Percentiles rank a stretch among this genome's conserved stretches.
These are phyloP conservation scores for Drosophila kuntzei DNA, from an alignment of 2,888 invertebrate species.

Conservation along the genomic window DNA sequence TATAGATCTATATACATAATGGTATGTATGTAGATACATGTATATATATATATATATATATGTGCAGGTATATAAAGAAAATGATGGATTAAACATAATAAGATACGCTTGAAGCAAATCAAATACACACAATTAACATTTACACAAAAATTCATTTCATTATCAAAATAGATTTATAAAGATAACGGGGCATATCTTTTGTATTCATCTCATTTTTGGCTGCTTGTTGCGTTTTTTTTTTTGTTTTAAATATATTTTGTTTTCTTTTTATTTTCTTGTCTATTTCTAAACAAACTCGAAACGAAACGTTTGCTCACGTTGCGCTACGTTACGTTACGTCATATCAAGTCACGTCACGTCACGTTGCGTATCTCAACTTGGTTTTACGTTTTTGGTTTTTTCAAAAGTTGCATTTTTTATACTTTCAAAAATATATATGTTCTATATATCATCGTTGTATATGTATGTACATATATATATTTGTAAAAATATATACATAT, in stretches of 20 bases:
- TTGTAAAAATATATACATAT: slow-evolving; percentile 57
- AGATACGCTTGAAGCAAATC: slow-evolving; percentile 53
- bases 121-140: slow-evolving; percentile 29
- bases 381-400: slow-evolving; percentile 45
- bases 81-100: slow-evolving; percentile 42
- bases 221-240: slow-evolving; percentile 21
- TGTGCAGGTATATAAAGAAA: slow-evolving; percentile 32
- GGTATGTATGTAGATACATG: slow-evolving; percentile 18
- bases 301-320: slow-evolving; percentile 35
- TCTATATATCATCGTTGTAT: slow-evolving; percentile 52
- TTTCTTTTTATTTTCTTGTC: not conserved
- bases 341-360: slow-evolving; percentile 20
- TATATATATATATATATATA: slow-evolving; percentile 10
- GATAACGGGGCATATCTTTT: slow-evolving; percentile 34
- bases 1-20: slow-evolving; percentile 13
- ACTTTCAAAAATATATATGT: slow-evolving; percentile 73
- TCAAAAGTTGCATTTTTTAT: slow-evolving; percentile 75
- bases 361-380: slow-evolving; percentile 28
- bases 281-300: slow-evolving; percentile 37
- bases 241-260: slow-evolving; percentile 1
- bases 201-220: slow-evolving; percentile 32
- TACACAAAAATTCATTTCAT: slow-evolving; percentile 16
- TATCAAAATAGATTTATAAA: slow-evolving; percentile 36
- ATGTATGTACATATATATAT: slow-evolving; percentile 56
- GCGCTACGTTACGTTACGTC: slow-evolving; percentile 19